Base-by-base conservation (phyloP, 2,888 invertebrate genomes). In the Nemapogon koenigi region DNA sequence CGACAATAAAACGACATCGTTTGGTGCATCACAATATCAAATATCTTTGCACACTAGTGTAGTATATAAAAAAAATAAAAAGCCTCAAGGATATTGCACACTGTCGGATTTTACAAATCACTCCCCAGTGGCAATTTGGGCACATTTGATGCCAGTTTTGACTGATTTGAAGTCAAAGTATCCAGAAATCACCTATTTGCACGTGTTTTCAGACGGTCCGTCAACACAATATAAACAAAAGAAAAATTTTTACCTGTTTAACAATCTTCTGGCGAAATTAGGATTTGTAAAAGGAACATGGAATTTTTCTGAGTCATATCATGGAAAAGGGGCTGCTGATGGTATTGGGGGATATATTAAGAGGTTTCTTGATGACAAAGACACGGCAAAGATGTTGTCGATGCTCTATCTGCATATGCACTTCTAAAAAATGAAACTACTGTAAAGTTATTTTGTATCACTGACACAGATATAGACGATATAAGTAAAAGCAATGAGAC, bases 311-410 rank as follows among this genome's bases (percentile, higher is more conserved):
- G 33, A 39, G 17, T 2, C 33, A 11, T 27, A 19, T 8, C 27
- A 33, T 25, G 39, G 39, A 16, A 27, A 33, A 16, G 33, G 39
- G 26, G 31, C 25, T 8, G 19, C 30, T 19, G 30, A 38, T 19
- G 38, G 38, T 38, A 25, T 31, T 10, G 31, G 31, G 16, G 38
- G 13, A n/a, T 30, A 30, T 22, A 38, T 38, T 22, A 30, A 38
- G 22, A 38, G 30, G 25, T 30, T 13, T 14, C 16, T 38, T 7
- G 37, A 38, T 16, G 15, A 31, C 25, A 16, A 16, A 7, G 38
- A 15, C 33, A 39, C 27, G 33, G 33, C 10, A 10, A 22, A 11
- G 33, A 39, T 11, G 27, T 33, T 27, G 13, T 18, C 18, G 19
- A 32, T n/a, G 38, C 38, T 27, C 18, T 17, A 22, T 28, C 25